Base-by-base conservation (phyloP, 1,140 invertebrate genomes). In the Panulirus ornatus region DNA sequence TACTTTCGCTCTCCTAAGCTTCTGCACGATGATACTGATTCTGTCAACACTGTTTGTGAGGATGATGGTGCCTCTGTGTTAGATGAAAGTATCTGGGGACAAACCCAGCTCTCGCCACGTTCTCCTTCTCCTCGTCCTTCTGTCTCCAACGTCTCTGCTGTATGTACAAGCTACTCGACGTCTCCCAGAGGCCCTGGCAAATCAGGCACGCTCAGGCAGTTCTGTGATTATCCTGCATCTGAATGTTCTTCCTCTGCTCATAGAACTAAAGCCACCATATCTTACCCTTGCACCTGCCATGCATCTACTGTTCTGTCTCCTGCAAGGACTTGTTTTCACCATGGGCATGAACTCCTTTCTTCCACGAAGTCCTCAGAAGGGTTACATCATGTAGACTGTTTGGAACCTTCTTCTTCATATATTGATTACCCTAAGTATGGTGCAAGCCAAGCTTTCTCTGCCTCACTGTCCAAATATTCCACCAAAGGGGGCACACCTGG, bases 361-460 rank as follows among this genome's bases (percentile, higher is more conserved):
- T 42, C 75, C 42, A 58, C 51, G 36, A 84, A 73, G 79, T 82
- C 76, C 36, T 71, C 36, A 47, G 40, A 63, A 54, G n/a, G 47
- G 36, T 58, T 36, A 82, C 84, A n/a, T 44, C 51, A 40, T 47
- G 47, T 47, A 47, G 54, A 44, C 34, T 58, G 78, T 83, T 51
- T 90, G 76, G 88, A 75, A 42, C 27, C 79, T 66, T 63, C 70
- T 34, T 75, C 66, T 44, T 63, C 76, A 40, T 91, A 47, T 44
- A 79, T 79, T 79, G 87, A 85, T 47, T 44, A 79, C 51, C 91
- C 91, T 27, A 85, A 78, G 44, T 91, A 91, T 66, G 87, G 79
- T 44, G 91, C 91, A 34, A 91, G 91, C 73, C 54, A 89, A 42
- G 91, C 91, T 42, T 91, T 91, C 40, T 89, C 86, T 54, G 87